Base-by-base conservation (phyloP, 1,140 invertebrate genomes). In the Grapholita molesta region DNA sequence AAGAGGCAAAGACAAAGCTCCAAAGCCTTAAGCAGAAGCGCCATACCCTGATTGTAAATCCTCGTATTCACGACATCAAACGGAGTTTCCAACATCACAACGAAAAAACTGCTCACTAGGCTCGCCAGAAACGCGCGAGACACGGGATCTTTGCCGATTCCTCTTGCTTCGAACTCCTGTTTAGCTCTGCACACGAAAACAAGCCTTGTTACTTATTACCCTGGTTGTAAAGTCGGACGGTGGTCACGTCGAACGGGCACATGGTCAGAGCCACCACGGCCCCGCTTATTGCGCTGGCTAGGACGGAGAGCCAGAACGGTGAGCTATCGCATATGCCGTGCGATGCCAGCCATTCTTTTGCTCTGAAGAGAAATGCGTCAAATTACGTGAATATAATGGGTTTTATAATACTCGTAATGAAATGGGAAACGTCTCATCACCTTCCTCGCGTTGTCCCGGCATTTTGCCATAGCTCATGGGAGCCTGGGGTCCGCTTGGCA, bases 211-310 rank as follows among this genome's bases (percentile, higher is more conserved):
- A 48, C 15, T 48, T 38, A 72, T 89, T 93, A 95, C 96, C 95
- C 95, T 98, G 97, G 92, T 98, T 98, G 79, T 97, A 98, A 21
- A 98, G 89, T 72, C 97, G 93, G 35, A 96, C 97, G 15, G 96
- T 94, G 70, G 97, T 93, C 1, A 97, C 95, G 86, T 98, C 97
- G 80, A 98, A 96, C 0, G 97, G 97, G 64, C 96, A 97, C 93
- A 97, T 97, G 42, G 93, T 93, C 0, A 96, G 42, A 4, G 95
- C 94, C 28, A 97, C 94, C 28, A 94, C 94, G 64, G 95, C 82
- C 7, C 96, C 96, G 72, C 96, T 95, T 4, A 96, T 78, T 77
- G 95, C 93, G 72, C 96, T 96, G n/a, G 96, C 94, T 8, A 93
- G 71, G 77, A 97, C 94, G 3, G 96, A 94, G 66, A 94, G 92